Percentiles rank a stretch among this genome's conserved stretches.
These are phyloP conservation scores for Eulithis testata DNA, from an alignment of 2,888 invertebrate species.

Conservation along the genomic window DNA sequence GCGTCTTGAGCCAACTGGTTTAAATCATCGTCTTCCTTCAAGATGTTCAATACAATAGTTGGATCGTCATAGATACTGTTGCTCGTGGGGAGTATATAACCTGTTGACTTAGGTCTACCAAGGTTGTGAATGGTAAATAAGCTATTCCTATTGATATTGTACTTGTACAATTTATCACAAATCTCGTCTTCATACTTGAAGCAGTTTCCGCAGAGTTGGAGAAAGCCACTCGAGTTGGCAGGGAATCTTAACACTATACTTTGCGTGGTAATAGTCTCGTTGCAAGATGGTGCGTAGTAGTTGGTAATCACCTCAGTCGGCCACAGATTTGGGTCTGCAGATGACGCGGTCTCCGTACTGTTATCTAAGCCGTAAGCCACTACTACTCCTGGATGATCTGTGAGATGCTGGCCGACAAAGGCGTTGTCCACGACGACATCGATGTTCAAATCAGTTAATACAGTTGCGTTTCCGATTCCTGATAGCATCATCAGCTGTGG, in stretches of 20 bases:
- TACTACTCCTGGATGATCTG: constrained; percentile 33
- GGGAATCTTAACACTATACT: constrained; percentile 37
- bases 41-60: constrained; percentile 16
- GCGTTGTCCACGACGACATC: constrained; percentile 31
- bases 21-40: constrained; percentile 27
- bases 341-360: not conserved
- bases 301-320: constrained; percentile 42
- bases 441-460: constrained; percentile 47
- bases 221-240: constrained; percentile 33
- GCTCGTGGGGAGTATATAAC: constrained; percentile 37
- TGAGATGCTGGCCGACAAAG: constrained; percentile 36
- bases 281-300: not conserved
- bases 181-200: constrained; percentile 47
- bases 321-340: constrained; percentile 25
- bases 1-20: constrained; percentile 13
- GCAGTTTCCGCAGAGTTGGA: constrained; percentile 45
- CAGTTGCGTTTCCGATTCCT: constrained; percentile 53
- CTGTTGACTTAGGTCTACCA: constrained; percentile 44
- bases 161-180: constrained; percentile 44
- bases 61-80: constrained; percentile 34
- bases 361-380: constrained; percentile 7
- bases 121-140: constrained; percentile 31
- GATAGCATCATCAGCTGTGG: constrained; percentile 57
- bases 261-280: not conserved
- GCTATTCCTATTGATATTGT: constrained; percentile 26